These are phyloP conservation scores for Tuberolachnus salignus DNA, from an alignment of 2,888 invertebrate genomes.

Conservation along the genomic window DNA sequence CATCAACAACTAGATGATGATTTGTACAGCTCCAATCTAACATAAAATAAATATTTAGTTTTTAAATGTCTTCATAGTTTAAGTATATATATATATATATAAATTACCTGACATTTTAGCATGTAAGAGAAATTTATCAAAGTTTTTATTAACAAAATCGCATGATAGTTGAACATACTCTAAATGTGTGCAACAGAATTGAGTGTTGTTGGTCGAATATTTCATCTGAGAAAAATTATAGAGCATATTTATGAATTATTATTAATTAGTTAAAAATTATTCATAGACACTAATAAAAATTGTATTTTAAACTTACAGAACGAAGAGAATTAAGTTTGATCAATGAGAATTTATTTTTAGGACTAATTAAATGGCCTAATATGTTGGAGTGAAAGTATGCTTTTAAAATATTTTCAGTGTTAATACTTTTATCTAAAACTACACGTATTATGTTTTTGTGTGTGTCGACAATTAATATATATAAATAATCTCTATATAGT, in stretches of 20 bases:
- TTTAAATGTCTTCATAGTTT: background rate
- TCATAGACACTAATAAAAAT: too few relatives aligned
- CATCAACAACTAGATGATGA: conserved; percentile 68
- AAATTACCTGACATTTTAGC: conserved; percentile 59
- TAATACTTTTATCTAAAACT: conserved; percentile 64
- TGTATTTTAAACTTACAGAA: conserved; percentile 58
- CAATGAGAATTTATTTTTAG: conserved; percentile 30
- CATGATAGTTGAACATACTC: conserved; percentile 58
- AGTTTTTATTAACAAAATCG: conserved; percentile 61
- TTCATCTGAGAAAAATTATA: conserved; percentile 25
- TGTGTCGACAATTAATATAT: conserved; percentile 49
- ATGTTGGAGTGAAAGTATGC: conserved; percentile 70
- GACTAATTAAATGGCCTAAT: conserved; percentile 57
- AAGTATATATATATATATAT: background rate
- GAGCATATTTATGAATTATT: too few relatives aligned
- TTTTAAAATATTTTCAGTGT: conserved; percentile 68
- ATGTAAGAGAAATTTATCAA: conserved; percentile 60
- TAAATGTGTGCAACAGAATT: conserved; percentile 36
- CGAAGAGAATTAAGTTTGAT: conserved; percentile 50
- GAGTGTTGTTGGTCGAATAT: conserved; percentile 23
- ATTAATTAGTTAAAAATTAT: too few relatives aligned
- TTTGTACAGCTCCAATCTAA: conserved; percentile 69
- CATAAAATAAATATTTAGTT: conserved; percentile 58
- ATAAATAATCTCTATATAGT: conserved; percentile 46
- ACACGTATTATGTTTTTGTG: conserved; percentile 39